A percentile compares a stretch with the other conserved stretches of the same genome.
Conservation (phyloP, 2,113 vertebrate species). For the Callipepla californica region DNA sequence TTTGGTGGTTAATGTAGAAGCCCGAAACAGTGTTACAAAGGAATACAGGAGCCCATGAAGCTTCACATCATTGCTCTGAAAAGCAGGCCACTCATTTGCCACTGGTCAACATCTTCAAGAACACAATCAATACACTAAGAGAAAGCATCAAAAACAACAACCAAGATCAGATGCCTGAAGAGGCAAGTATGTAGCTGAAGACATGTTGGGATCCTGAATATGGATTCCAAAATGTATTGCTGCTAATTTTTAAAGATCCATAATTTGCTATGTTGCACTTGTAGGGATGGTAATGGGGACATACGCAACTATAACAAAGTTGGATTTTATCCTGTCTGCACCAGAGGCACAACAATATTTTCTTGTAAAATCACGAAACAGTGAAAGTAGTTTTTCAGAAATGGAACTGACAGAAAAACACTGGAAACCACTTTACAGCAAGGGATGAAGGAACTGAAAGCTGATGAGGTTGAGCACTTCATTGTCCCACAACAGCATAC, state of each 20-base stretch:
- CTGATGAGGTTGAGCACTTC: constrained; percentile 60
- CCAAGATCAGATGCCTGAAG: constrained; percentile 61
- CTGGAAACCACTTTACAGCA: constrained; percentile 49
- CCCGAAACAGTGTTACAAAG: constrained; percentile 33
- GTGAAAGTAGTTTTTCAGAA: constrained; percentile 72
- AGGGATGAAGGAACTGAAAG: constrained; percentile 66
- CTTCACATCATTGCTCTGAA: constrained; percentile 19
- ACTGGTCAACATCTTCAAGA: constrained; percentile 57
- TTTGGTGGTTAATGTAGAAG: constrained; percentile 60
- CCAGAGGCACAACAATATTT: constrained; percentile 59
- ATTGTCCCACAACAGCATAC: constrained; percentile 15
- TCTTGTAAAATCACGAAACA: constrained; percentile 68
- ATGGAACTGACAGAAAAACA: constrained; percentile 40
- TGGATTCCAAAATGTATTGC: constrained; percentile 60
- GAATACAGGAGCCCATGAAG: constrained; percentile 24
- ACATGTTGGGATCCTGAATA: constrained; percentile 77
- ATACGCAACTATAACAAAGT: constrained; percentile 77
- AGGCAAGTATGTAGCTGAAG: constrained; percentile 68
- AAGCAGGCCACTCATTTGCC: constrained; percentile 52
- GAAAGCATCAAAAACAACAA: constrained; percentile 45
- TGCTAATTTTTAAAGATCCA: constrained; percentile 77
- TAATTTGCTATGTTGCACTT: constrained; percentile 72
- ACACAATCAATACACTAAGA: constrained; percentile 71
- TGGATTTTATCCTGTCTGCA: constrained; percentile 61
- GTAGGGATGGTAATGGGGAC: constrained; percentile 74